A percentile compares a stretch with the other conserved stretches of the same genome.
These are phyloP conservation scores for Desmodus rotundus DNA, from an alignment of 2,113 vertebrate genomes.

Conservation along the genomic window DNA sequence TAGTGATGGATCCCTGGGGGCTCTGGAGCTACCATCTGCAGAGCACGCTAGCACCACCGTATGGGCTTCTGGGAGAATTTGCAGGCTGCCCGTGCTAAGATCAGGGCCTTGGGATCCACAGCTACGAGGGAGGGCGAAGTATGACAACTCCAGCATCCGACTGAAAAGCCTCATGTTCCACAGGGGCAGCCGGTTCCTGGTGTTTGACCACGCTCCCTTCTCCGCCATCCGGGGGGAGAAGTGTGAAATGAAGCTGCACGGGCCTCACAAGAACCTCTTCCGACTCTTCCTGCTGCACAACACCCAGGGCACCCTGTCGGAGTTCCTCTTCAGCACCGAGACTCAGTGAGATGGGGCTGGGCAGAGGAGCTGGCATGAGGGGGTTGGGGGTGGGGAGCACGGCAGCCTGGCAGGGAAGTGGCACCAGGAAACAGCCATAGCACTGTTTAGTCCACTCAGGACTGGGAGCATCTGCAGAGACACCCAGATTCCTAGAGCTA, in stretches of 20 bases:
- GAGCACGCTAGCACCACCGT: background rate
- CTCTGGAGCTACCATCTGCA: background rate
- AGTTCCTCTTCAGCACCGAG: constrained; percentile 90
- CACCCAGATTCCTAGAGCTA: background rate
- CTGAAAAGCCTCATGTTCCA: background rate
- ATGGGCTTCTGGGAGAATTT: background rate
- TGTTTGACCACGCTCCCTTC: constrained; percentile 91
- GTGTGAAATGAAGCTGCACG: constrained; percentile 93
- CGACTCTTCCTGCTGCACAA: constrained; percentile 86
- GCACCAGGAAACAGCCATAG: background rate
- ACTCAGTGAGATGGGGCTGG: constrained; percentile 86
- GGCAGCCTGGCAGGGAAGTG: background rate
- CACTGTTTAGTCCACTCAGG: background rate
- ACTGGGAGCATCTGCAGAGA: background rate
- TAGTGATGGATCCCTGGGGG: background rate
- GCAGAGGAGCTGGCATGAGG: background rate
- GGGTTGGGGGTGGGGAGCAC: background rate
- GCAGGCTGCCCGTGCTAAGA: background rate
- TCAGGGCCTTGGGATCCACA: background rate
- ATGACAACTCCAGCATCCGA: fast-evolving
- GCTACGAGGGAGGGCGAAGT: background rate
- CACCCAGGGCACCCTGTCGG: constrained; percentile 76
- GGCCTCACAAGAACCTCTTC: constrained; percentile 93
- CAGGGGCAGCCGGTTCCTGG: constrained; percentile 90
- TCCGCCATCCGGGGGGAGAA: constrained; percentile 89